Base-by-base conservation (phyloP, 2,797 vertebrate genomes). In the Vespertilio murinus region DNA sequence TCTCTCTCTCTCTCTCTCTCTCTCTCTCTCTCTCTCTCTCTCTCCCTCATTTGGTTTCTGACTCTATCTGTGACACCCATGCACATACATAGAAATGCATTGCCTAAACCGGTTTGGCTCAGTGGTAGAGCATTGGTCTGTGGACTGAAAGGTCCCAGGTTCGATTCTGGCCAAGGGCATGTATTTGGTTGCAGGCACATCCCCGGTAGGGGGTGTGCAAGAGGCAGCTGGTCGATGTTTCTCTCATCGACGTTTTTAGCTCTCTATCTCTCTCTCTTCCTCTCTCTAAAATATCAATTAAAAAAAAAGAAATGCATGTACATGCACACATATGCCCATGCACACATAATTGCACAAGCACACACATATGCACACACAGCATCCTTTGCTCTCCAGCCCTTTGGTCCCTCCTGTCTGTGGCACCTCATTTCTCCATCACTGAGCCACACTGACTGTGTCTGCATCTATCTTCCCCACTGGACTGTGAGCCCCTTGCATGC, bases 311-410 rank as follows among this genome's bases (percentile, higher is more conserved):
- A 33, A 65, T 6, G 20, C 79, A 25, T 35, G 56, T 9, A 61
- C 35, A 79, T 18, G 52, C 5, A 33, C 10, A 14, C 8, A 6
- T 3, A 6, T 8, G 52, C 3, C 12, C n/a, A 67, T 28, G 23
- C 38, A 82, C 28, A 30, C 14, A 12, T 3, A 79, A 75, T 22
- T 49, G 10, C 38, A 20, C n/a, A 47, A 8, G 28, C 28, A 30
- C 10, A 33, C 47, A 13, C 12, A 1, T 8, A 6, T 18, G 11
- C 61, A 22, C 6, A 28, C 25, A 18, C 0, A 0, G 33, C 28
- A 20, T 40, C 35, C 49, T 89, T 47, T 28, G 71, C 16, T 65
- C 13, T 22, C 83, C 16, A 23, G 81, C 38, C 42, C 38, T 28
- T 40, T 10, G 30, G 77, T 30, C 28, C 14, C 35, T 38, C 18